These are phyloP conservation scores for Pseudochromis fuscus DNA, from an alignment of 2,797 vertebrate species.

Conservation along the genomic window DNA sequence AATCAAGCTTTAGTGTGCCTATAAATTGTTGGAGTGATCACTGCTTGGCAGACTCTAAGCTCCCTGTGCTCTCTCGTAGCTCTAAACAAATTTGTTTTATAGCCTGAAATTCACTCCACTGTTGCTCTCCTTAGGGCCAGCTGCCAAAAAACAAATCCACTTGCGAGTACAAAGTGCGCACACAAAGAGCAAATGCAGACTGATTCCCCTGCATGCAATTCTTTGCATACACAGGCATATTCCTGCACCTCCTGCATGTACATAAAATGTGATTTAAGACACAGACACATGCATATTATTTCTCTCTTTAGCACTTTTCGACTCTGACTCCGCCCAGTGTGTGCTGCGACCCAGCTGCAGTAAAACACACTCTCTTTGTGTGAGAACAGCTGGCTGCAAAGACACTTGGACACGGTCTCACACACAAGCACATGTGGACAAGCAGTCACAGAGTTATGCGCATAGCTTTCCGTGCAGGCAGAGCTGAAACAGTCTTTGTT, in stretches of 20 bases:
- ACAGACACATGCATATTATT: slow-evolving; percentile 27
- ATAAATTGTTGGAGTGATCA: slow-evolving; percentile 73
- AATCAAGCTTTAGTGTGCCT: slow-evolving; percentile 64
- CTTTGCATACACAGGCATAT: slow-evolving; percentile 21
- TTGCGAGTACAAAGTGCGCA: slow-evolving; percentile 31
- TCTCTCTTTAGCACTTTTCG: slow-evolving; percentile 46
- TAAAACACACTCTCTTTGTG: slow-evolving; percentile 69
- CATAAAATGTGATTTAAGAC: slow-evolving; percentile 40
- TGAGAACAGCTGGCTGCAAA: slow-evolving; percentile 80
- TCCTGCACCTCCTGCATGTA: slow-evolving; percentile 7
- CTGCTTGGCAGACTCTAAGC: slow-evolving; percentile 70
- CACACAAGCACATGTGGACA: slow-evolving; percentile 42
- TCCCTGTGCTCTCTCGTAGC: slow-evolving; percentile 58
- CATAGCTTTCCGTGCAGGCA: slow-evolving; percentile 44
- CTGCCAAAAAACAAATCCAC: slow-evolving; percentile 45
- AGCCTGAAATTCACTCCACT: slow-evolving; percentile 55
- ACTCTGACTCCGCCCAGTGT: slow-evolving; percentile 29
- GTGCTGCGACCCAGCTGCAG: slow-evolving; percentile 61
- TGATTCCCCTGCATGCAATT: slow-evolving; percentile 10
- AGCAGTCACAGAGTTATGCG: slow-evolving; percentile 22
- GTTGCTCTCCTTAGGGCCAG: slow-evolving; percentile 37
- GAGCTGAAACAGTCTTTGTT: slow-evolving; percentile 61
- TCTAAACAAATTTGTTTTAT: slow-evolving; percentile 75
- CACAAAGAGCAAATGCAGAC: slow-evolving; percentile 16
- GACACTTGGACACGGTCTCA: slow-evolving; percentile 60